Evolutionary conservation across 2,888 invertebrate species (phyloP).

Genomic region (Archips crataeganus): DNA sequence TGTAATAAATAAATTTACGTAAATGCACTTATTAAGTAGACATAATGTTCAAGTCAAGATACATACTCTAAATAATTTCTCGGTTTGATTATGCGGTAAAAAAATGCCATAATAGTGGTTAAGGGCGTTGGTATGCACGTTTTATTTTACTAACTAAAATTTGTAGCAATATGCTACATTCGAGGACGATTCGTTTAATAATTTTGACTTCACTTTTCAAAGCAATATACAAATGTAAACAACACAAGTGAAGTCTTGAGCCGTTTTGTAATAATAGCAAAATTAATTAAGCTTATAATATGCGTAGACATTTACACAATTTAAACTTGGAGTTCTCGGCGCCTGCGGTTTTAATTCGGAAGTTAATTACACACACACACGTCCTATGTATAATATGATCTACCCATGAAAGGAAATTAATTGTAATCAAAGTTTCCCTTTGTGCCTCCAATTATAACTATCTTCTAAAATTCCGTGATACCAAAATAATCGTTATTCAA

Average conservation of each 20-base stretch:
- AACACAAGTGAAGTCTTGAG: constrained; percentile 19
- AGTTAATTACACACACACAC: constrained; percentile 45
- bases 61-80: too few species aligned
- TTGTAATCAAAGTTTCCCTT: constrained; percentile 26
- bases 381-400: constrained; percentile 18
- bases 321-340: constrained; percentile 36
- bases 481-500: neutral
- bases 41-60: too few species aligned
- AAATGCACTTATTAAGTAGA: too few species aligned
- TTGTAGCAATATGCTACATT: too few species aligned
- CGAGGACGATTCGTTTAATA: neutral
- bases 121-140: too few species aligned
- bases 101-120: too few species aligned
- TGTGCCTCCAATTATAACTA: constrained; percentile 10
- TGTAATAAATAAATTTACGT: too few species aligned
- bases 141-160: too few species aligned
- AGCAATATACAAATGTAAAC: constrained; percentile 12
- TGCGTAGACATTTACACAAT: constrained; percentile 38
- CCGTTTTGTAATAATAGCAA: constrained; percentile 20
- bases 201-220: neutral
- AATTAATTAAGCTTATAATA: constrained; percentile 41
- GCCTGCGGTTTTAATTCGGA: constrained; percentile 48
- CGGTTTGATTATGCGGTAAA: too few species aligned
- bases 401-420: constrained; percentile 28
- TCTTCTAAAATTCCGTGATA: neutral